Evolutionary conservation across 2,113 vertebrate genomes (phyloP).

Genomic region (Rhabdornis inornatus): DNA sequence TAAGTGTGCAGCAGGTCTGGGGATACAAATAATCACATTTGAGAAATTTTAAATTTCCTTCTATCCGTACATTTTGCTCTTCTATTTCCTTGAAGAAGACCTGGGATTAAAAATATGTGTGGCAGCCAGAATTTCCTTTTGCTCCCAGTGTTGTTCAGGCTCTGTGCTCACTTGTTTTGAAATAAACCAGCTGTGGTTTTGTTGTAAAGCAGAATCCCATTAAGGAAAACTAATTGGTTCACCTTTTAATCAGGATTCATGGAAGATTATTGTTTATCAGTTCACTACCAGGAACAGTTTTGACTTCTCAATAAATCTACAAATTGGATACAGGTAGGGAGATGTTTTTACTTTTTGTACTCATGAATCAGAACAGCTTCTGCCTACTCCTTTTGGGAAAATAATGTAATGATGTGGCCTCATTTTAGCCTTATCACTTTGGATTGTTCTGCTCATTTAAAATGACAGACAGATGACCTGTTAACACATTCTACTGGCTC

Average conservation of each 20-base stretch:
- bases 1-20: background rate
- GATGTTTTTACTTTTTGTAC: background rate
- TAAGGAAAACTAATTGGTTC: constrained; percentile 41
- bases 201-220: background rate
- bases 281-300: background rate
- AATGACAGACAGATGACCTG: background rate
- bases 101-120: background rate
- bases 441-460: constrained; percentile 5
- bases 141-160: background rate
- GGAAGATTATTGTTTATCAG: constrained; percentile 21
- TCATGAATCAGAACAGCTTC: background rate
- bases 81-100: background rate
- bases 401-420: background rate
- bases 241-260: constrained; percentile 19
- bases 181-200: background rate
- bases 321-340: background rate
- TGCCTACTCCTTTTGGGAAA: background rate
- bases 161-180: background rate
- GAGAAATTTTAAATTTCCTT: background rate
- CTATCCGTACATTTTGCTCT: background rate
- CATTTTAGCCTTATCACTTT: background rate
- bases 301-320: background rate
- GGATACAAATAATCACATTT: background rate
- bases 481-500: background rate
- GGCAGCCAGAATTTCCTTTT: background rate